A percentile compares a stretch with the other conserved stretches of the same genome.
Evolutionary conservation across 1,140 invertebrate species (phyloP).

Genomic region (Artemia franciscana): DNA sequence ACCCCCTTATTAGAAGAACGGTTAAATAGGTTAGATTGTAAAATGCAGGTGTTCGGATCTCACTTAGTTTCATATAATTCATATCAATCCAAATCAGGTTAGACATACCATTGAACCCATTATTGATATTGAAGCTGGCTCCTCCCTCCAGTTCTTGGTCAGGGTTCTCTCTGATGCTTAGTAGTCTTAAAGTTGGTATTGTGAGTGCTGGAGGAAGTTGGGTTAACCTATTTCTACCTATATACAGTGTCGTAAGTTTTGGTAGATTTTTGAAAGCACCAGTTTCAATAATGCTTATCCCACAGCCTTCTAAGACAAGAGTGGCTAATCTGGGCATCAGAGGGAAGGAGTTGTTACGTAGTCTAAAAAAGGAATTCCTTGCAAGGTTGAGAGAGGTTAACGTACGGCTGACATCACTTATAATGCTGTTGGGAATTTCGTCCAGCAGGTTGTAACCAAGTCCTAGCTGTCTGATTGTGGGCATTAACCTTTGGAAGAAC

Average conservation of each 20-base stretch:
- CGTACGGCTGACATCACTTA: background rate
- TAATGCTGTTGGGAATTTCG: background rate
- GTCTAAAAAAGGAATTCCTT: constrained; percentile 4
- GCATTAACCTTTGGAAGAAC: background rate
- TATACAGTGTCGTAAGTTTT: constrained; percentile 5
- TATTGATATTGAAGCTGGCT: background rate
- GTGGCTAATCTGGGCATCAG: background rate
- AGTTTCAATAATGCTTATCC: constrained; percentile 4
- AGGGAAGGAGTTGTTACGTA: background rate
- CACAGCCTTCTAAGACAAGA: constrained; percentile 7
- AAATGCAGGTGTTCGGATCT: constrained; percentile 1
- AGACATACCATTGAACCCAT: background rate
- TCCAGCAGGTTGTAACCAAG: constrained; percentile 5
- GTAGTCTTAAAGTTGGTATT: constrained; percentile 1
- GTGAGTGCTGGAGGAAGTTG: constrained; percentile 2
- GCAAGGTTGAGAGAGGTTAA: constrained; percentile 3
- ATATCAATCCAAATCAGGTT: constrained; percentile 7
- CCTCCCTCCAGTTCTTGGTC: background rate
- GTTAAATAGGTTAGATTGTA: background rate
- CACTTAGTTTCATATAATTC: constrained; percentile 5
- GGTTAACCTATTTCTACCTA: constrained; percentile 7
- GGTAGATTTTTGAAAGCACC: constrained; percentile 2
- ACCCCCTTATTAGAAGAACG: constrained; percentile 1
- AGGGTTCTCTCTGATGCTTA: constrained; percentile 8
- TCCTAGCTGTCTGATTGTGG: constrained; percentile 3